These are phyloP conservation scores for Varroa destructor DNA, from an alignment of 1,140 invertebrate genomes.

Conservation along the genomic window DNA sequence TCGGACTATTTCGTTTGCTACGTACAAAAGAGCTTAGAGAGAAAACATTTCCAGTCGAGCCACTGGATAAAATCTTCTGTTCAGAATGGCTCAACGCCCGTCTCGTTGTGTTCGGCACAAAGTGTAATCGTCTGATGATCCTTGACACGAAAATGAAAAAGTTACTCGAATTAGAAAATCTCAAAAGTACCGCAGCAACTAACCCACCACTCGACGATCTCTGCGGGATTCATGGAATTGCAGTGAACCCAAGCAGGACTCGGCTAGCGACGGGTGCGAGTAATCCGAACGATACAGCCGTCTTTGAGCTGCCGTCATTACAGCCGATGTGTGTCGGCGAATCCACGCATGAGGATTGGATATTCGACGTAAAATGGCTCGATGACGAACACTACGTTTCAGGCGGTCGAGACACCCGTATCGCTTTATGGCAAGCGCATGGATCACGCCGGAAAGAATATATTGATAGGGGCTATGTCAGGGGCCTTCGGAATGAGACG, in stretches of 20 bases:
- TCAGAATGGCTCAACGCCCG: conserved; percentile 86
- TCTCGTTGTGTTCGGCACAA: conserved; percentile 87
- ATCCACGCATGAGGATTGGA: conserved; percentile 76
- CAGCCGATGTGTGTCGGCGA: conserved; percentile 90
- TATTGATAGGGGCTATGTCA: conserved; percentile 31
- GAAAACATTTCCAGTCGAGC: conserved; percentile 15
- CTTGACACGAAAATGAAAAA: conserved; percentile 62
- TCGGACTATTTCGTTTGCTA: conserved; percentile 27
- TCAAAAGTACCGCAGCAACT: conserved; percentile 40
- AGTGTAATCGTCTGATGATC: conserved; percentile 80
- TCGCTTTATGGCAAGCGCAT: conserved; percentile 45
- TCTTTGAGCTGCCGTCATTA: conserved; percentile 78
- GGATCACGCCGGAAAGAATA: conserved; percentile 35
- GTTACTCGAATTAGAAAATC: conserved; percentile 68
- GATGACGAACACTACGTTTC: conserved; percentile 89
- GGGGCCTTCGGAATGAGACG: conserved; percentile 29
- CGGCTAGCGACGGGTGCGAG: conserved; percentile 79
- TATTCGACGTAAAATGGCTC: conserved; percentile 88
- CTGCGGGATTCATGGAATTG: conserved; percentile 79
- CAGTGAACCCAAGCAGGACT: conserved; percentile 81
- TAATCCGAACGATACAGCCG: conserved; percentile 80
- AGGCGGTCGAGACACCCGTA: conserved; percentile 60
- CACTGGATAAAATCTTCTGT: conserved; percentile 54
- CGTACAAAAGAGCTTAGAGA: conserved; percentile 28
- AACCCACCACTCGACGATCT: conserved; percentile 46